Evolutionary conservation across 2,113 vertebrate species (phyloP), one percentile per base, ranked within the genome.

Genomic region (Forbesichthys papilliferus): DNA sequence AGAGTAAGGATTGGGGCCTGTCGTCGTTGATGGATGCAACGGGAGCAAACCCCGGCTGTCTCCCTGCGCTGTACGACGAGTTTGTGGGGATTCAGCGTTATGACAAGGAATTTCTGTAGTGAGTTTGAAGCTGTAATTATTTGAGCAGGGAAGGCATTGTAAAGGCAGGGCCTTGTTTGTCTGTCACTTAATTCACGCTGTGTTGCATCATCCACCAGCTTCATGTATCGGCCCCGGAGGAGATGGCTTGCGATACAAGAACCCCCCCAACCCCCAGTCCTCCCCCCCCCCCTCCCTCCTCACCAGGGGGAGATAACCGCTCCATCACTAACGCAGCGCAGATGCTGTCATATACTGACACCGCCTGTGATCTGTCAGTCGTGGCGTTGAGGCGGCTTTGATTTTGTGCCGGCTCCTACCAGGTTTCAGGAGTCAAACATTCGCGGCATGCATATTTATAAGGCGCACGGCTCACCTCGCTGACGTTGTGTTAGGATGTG

Each of bases 401-500:
- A 89, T 86, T 81, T 63, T 14, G 71, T 81, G 74, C 61, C 13
- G 48, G 51, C 71, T 67, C 70, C 82, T 74, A 68, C 36, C 67
- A 76, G 77, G 74, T 73, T 73, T 62, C 61, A 68, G 70, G 71
- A 83, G 48, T 76, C 71, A 60, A 90, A 73, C 14, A 0, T 63
- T 76, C 69, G 48, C 18, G 0, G 0, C 66, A 82, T 85, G 75
- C 72, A 88, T 86, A 81, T 84, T 84, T 82, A 87, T 82, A 75
- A 34, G 36, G 71, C n/a, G 42, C 61, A 54, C 46, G 27, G 27
- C 27, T 27, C 27, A 8, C 56, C 65, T 73, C 55, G 54, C 59
- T 75, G 49, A 18, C 69, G 76, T 72, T 80, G 71, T 76, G 75
- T 71, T 54, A 48, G 20, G 65, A 64, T 72, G 52, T 47, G 58